These are phyloP conservation scores for Montifringilla adamsi DNA, from an alignment of 2,113 vertebrate genomes.

Conservation along the genomic window DNA sequence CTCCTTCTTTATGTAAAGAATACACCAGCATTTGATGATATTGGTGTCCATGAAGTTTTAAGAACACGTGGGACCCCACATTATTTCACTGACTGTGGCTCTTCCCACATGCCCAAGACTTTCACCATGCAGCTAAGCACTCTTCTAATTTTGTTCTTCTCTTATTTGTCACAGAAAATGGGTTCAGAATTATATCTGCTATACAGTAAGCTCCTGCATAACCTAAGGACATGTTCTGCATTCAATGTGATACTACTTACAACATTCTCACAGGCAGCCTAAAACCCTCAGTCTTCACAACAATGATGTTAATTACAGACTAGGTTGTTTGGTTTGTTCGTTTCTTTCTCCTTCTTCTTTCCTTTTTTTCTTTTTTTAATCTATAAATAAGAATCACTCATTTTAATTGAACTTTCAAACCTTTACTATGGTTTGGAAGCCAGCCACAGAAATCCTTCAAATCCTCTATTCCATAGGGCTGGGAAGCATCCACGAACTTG, in stretches of 20 bases:
- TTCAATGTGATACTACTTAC: background rate
- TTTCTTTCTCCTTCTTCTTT: background rate
- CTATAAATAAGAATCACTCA: background rate
- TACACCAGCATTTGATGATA: background rate
- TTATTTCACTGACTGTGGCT: background rate
- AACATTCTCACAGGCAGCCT: background rate
- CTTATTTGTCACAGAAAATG: background rate
- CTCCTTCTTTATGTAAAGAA: background rate
- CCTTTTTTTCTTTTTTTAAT: no score
- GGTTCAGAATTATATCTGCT: background rate
- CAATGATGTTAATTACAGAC: background rate
- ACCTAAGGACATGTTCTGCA: background rate
- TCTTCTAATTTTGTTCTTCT: background rate
- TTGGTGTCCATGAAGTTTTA: background rate
- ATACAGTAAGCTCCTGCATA: background rate
- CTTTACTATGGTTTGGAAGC: background rate
- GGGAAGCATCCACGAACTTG: background rate
- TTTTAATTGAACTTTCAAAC: background rate
- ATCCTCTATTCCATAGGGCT: background rate
- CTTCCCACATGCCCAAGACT: background rate
- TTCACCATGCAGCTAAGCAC: background rate
- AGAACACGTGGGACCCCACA: background rate
- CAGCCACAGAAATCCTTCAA: background rate
- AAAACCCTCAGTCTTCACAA: background rate
- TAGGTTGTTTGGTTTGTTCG: background rate